Evolutionary conservation across 2,888 invertebrate genomes (phyloP), one percentile per base, ranked within the genome.

Genomic region (Troilus luridus): DNA sequence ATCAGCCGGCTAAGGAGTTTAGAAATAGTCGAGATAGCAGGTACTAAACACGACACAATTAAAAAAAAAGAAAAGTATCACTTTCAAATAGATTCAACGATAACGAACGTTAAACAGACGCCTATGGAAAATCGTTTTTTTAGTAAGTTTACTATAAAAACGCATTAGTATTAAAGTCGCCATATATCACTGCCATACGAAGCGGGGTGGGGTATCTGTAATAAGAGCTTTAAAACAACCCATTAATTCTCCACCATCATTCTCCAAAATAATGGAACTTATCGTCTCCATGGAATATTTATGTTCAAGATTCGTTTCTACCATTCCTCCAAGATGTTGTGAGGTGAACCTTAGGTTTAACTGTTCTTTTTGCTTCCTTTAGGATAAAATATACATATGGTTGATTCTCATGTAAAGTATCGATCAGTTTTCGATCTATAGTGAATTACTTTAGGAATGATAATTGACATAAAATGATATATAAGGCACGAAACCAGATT

Each of bases 191-290:
- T 85, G 85, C 56, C 85, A 85, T 14, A 0, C 21, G 11, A 1
- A 8, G 6, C 21, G n/a, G 56, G 85, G n/a, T 77, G 85, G 85
- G 41, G 56, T n/a, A 54, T 85, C 56, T 12, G 85, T 85, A 85
- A 56, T 58, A 85, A 58, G 56, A 56, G 85, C 85, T 77, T 77
- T 77, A 77, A 77, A 41, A 77, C 72, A 77, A 77, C 17, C 17
- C 72, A 77, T 77, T 77, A 41, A 8, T 77, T 19, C 27, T 27
- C 72, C 72, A 6, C 67, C 67, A 24, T 24, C 67, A 67, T 10
- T 67, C 67, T 77, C 72, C 41, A 41, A 77, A 77, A 77, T 77
- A 77, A 77, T 77, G 72, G 41, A 41, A 77, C 0, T 41, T 77
- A 17, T 41, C 72, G 7, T 27, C 6, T 17, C 27, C 72, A 41